phyloP scores from a whole-genome alignment of 92 coral and sea anemone genomes.

The Porites cylindrica region DNA sequence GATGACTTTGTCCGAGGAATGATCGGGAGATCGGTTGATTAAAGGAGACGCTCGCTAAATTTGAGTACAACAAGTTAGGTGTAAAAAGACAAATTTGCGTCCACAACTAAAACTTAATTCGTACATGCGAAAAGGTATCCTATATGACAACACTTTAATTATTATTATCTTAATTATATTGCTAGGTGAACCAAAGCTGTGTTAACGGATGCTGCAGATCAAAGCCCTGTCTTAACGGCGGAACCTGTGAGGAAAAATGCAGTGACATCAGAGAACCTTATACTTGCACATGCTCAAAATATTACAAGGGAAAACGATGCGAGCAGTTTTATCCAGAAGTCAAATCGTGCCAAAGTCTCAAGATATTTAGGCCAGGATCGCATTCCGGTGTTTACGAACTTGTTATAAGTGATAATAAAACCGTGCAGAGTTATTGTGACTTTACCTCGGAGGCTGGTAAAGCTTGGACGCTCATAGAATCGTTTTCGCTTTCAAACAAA shows the following conservation, averaged over 20 bases:
- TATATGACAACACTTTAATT: neutral
- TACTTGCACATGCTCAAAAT: conserved; percentile 49
- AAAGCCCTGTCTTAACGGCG: conserved; percentile 57
- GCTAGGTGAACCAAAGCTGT: conserved; percentile 30
- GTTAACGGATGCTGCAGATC: conserved; percentile 59
- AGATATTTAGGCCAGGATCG: neutral
- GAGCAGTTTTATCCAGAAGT: conserved; percentile 25
- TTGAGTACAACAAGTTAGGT: no score
- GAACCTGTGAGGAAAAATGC: conserved; percentile 63
- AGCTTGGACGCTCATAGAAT: conserved; percentile 71
- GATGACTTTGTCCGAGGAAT: no score
- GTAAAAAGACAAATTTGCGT: no score
- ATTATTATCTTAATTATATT: neutral
- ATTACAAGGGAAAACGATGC: conserved; percentile 56
- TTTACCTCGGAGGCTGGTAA: conserved; percentile 47
- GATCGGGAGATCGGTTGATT: no score
- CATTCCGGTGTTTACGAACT: conserved; percentile 50
- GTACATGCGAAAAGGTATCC: no score
- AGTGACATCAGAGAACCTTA: conserved; percentile 47
- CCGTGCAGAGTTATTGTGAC: conserved; percentile 45
- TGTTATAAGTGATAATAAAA: conserved; percentile 17
- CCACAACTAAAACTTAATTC: no score
- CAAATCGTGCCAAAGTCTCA: conserved; percentile 42
- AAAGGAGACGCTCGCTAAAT: no score
- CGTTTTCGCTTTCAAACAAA: conserved; percentile 61